Evolutionary conservation across 2,888 invertebrate genomes (phyloP).

Genomic region (Sericinus montela): DNA sequence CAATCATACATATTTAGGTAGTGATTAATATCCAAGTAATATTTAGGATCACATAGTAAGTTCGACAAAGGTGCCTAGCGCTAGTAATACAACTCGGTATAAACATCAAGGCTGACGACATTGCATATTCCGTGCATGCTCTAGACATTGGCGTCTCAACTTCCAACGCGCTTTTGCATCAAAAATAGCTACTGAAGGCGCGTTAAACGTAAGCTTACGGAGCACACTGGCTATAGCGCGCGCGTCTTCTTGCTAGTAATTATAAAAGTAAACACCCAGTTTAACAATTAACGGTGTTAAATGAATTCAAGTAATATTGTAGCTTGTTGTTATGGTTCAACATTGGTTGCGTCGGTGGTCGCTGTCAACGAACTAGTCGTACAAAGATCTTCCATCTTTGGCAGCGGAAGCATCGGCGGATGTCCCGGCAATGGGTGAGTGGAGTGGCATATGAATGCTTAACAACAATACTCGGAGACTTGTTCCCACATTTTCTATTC

Average conservation of each 20-base stretch:
- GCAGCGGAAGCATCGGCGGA: constrained; percentile 76
- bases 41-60: constrained; percentile 19
- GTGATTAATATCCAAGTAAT: background rate
- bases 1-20: background rate
- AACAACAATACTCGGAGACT: constrained; percentile 63
- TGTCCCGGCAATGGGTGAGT: constrained; percentile 77
- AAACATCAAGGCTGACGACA: constrained; percentile 69
- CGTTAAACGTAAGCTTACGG: constrained; percentile 69
- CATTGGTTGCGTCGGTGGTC: constrained; percentile 39
- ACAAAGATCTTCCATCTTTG: constrained; percentile 75
- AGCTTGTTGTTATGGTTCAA: constrained; percentile 44
- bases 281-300: constrained; percentile 29
- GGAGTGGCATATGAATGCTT: constrained; percentile 70
- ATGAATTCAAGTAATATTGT: constrained; percentile 31
- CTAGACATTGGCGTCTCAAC: constrained; percentile 77
- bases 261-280: constrained; percentile 29
- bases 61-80: constrained; percentile 11
- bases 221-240: constrained; percentile 58
- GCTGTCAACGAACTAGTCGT: constrained; percentile 70
- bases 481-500: constrained; percentile 74
- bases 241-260: constrained; percentile 40
- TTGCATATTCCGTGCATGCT: constrained; percentile 79
- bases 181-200: constrained; percentile 77
- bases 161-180: constrained; percentile 74
- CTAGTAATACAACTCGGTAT: constrained; percentile 26